A percentile compares a stretch with the other conserved stretches of the same genome.
phyloP scores from a whole-genome alignment of 2,888 invertebrate genomes.

The Pristionchus entomophagus region DNA sequence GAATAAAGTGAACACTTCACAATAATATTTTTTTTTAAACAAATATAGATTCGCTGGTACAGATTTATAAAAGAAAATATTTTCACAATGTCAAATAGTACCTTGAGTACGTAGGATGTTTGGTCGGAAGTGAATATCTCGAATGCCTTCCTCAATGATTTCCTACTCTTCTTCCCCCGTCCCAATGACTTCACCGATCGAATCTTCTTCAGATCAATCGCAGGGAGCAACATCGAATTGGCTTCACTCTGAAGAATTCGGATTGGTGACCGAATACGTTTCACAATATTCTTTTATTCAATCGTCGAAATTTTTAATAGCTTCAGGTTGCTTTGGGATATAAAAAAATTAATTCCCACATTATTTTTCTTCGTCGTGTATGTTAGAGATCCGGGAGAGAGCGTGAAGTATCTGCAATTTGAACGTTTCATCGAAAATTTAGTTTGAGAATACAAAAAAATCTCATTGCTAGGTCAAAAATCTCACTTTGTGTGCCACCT shows the following conservation, averaged over 20 bases:
- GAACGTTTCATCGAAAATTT: too few relatives aligned
- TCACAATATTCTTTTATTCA: neutral
- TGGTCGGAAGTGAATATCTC: slow-evolving; percentile 91
- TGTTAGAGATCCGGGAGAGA: slow-evolving; percentile 91
- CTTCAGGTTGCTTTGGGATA: too few relatives aligned
- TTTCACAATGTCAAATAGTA: too few relatives aligned
- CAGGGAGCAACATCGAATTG: slow-evolving; percentile 51
- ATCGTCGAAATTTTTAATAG: neutral
- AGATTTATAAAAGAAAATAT: too few relatives aligned
- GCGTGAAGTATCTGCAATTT: slow-evolving; percentile 85
- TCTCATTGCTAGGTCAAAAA: neutral
- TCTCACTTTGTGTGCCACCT: slow-evolving; percentile 87
- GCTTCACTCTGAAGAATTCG: slow-evolving; percentile 32
- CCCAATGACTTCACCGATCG: slow-evolving; percentile 93
- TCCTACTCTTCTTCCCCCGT: slow-evolving; percentile 82
- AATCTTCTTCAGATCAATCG: slow-evolving; percentile 91
- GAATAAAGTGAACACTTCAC: too few relatives aligned
- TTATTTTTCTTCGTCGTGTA: slow-evolving; percentile 80
- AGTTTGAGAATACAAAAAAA: neutral
- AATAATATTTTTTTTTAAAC: too few relatives aligned
- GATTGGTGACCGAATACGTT: too few relatives aligned
- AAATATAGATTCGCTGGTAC: too few relatives aligned
- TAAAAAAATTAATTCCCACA: slow-evolving; percentile 48
- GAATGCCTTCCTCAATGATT: slow-evolving; percentile 93
- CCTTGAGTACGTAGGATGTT: slow-evolving; percentile 90